Conservation (phyloP, 2,113 vertebrate genomes). For the Piliocolobus tephrosceles region DNA sequence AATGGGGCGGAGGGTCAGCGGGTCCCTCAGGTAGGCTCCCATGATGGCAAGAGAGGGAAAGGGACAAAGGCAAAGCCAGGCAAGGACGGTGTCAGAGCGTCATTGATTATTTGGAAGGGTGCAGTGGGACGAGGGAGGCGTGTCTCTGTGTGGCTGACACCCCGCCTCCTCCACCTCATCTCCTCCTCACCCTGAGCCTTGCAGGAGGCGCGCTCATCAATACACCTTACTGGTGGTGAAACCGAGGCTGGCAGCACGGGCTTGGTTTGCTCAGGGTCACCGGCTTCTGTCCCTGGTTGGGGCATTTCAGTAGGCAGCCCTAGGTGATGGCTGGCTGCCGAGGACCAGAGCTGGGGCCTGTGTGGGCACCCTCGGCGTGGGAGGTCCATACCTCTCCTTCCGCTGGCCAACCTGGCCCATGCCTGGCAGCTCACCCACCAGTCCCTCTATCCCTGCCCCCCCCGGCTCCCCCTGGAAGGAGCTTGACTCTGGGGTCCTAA, state of each 20-base stretch:
- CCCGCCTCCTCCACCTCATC: accelerated
- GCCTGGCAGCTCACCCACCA: background rate
- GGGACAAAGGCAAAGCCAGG: background rate
- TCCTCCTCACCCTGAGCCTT: background rate
- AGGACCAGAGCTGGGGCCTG: background rate
- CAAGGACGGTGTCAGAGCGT: accelerated
- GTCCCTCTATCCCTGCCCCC: background rate
- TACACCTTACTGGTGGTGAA: background rate
- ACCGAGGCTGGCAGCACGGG: background rate
- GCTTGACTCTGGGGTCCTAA: background rate
- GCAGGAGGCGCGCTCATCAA: accelerated
- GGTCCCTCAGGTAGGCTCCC: background rate
- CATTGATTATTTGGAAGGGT: accelerated
- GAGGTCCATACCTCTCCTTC: background rate
- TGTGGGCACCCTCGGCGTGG: background rate
- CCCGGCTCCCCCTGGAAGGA: background rate
- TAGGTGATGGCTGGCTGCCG: background rate
- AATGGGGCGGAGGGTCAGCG: accelerated
- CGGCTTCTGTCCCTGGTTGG: background rate
- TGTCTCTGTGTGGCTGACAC: accelerated
- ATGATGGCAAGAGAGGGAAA: background rate
- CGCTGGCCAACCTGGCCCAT: no score
- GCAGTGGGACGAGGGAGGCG: no score
- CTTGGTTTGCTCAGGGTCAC: background rate
- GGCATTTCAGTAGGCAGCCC: background rate